Conservation (phyloP, 2,113 vertebrate species). For the Phoxinus phoxinus region DNA sequence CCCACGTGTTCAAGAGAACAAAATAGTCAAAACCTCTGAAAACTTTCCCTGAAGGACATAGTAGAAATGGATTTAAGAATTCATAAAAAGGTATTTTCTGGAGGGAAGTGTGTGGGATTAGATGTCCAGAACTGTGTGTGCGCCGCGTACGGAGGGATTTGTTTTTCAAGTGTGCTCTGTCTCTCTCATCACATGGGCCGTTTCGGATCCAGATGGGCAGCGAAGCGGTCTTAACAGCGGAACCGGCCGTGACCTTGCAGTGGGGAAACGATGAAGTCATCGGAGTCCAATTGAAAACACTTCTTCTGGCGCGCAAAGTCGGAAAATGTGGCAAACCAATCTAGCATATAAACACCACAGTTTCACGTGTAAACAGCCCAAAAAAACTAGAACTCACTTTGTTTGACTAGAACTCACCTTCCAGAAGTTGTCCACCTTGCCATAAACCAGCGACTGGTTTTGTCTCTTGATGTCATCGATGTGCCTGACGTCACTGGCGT, state of each 20-base stretch:
- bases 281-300: not conserved
- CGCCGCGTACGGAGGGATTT: not conserved
- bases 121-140: not conserved
- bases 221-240: not conserved
- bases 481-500: slow-evolving; percentile 94
- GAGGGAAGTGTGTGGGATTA: not conserved
- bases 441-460: slow-evolving; percentile 97
- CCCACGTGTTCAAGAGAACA: too few relatives aligned
- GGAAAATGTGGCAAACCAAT: slow-evolving; percentile 1
- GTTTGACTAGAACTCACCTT: slow-evolving; percentile 79
- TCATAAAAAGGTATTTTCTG: not conserved
- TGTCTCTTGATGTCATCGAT: slow-evolving; percentile 97
- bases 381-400: too few relatives aligned
- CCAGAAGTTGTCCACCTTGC: slow-evolving; percentile 99
- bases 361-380: not conserved
- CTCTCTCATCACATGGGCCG: not conserved
- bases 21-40: not conserved
- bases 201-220: not conserved
- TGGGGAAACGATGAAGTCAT: slow-evolving; percentile 34
- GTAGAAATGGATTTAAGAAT: not conserved
- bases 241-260: slow-evolving; percentile 34
- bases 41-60: not conserved
- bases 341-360: not conserved
- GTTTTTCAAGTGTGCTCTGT: not conserved
- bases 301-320: not conserved